phyloP scores from a whole-genome alignment of 2,797 vertebrate genomes.

The Coregonus suidteri region DNA sequence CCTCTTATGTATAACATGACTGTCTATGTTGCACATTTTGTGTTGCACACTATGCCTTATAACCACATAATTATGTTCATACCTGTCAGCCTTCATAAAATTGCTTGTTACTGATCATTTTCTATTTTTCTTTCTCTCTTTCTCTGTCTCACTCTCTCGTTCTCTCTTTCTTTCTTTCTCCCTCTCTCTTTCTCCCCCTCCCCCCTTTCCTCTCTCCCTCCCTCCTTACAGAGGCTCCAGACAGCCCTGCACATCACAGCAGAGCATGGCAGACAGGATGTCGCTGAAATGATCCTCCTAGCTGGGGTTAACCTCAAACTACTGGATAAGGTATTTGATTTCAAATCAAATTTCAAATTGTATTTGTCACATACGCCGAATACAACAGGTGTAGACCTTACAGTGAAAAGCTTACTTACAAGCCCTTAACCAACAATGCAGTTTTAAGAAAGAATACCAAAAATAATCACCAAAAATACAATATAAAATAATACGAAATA shows the following conservation, averaged over 20 bases:
- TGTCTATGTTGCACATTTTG: too few species aligned
- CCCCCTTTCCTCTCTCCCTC: neutral
- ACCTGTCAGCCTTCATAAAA: neutral
- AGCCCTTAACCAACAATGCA: too few species aligned
- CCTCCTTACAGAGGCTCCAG: constrained; percentile 80
- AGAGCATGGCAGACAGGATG: constrained; percentile 81
- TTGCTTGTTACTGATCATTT: neutral
- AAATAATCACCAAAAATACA: too few species aligned
- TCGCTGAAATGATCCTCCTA: constrained; percentile 86
- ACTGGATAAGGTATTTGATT: constrained; percentile 81
- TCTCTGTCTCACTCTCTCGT: neutral
- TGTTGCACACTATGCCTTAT: too few species aligned
- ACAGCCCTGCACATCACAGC: constrained; percentile 85
- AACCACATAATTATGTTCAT: too few species aligned
- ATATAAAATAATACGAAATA: too few species aligned
- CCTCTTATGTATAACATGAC: too few species aligned
- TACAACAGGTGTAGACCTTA: too few species aligned
- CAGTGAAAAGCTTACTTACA: too few species aligned
- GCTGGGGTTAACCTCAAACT: constrained; percentile 84
- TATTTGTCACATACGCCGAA: too few species aligned
- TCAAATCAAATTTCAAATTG: too few species aligned
- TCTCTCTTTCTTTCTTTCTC: neutral
- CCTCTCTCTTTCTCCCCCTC: neutral
- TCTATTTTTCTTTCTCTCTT: neutral
- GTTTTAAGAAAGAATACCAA: too few species aligned